A percentile compares a stretch with the other conserved stretches of the same genome.
phyloP scores from a whole-genome alignment of 2,113 vertebrate species.

The Ophthalmolycus amberensis region DNA sequence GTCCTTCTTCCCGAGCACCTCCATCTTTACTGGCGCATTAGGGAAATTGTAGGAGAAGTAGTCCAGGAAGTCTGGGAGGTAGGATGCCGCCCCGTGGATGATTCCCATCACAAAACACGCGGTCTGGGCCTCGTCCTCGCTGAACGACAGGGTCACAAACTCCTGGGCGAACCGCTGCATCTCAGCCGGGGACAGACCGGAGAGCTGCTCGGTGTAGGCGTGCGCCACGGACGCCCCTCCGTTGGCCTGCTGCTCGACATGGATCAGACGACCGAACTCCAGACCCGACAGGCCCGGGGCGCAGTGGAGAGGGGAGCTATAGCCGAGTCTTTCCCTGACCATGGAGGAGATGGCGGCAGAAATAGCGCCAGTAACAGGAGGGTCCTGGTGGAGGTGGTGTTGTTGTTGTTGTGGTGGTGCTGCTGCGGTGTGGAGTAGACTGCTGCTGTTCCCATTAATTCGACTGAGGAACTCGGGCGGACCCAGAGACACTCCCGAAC shows the following conservation, averaged over 20 bases:
- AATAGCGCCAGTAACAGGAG: conserved; percentile 34
- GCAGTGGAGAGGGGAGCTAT: conserved; percentile 70
- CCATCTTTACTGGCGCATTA: conserved; percentile 97
- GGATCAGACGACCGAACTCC: conserved; percentile 76
- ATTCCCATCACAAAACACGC: conserved; percentile 97
- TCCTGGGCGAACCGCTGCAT: conserved; percentile 82
- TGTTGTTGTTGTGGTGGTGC: not conserved
- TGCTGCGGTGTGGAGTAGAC: conserved; percentile 32
- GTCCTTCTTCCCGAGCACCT: conserved; percentile 99
- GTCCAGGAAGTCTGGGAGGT: conserved; percentile 99
- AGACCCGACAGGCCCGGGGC: conserved; percentile 56
- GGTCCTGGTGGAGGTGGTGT: conserved; percentile 62
- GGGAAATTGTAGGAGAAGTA: conserved; percentile 99
- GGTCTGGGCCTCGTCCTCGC: conserved; percentile 90
- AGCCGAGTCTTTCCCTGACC: conserved; percentile 68
- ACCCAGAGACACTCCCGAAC: conserved; percentile 70
- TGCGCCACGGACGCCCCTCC: conserved; percentile 76
- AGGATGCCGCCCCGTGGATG: conserved; percentile 96
- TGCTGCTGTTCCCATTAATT: conserved; percentile 70
- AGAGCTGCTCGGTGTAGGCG: conserved; percentile 76
- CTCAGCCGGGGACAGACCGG: conserved; percentile 67
- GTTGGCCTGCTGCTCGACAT: conserved; percentile 79
- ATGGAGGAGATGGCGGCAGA: conserved; percentile 59
- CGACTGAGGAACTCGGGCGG: conserved; percentile 70
- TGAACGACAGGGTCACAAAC: conserved; percentile 94